A percentile compares a stretch with the other conserved stretches of the same genome.
These are phyloP conservation scores for Tetragonula carbonaria DNA, from an alignment of 2,888 invertebrate species.

Conservation along the genomic window DNA sequence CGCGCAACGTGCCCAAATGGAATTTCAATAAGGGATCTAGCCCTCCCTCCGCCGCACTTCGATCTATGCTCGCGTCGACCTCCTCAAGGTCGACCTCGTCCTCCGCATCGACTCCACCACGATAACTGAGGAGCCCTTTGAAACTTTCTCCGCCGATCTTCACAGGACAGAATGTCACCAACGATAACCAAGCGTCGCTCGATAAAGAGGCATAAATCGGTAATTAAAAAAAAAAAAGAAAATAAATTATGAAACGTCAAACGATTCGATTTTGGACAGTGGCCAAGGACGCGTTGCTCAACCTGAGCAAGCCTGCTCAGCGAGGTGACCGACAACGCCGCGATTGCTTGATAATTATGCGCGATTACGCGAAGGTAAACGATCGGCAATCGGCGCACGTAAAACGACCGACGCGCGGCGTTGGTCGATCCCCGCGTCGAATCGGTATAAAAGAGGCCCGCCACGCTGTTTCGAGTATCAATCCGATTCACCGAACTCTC, in stretches of 20 bases:
- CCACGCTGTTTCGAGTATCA: conserved; percentile 72
- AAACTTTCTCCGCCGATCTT: not conserved
- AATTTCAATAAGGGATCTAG: conserved; percentile 62
- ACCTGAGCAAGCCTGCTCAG: conserved; percentile 50
- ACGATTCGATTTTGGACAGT: conserved; percentile 74
- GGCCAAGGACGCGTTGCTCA: conserved; percentile 79
- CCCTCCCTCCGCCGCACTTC: not conserved
- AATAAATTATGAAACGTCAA: conserved; percentile 26
- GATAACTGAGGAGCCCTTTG: no score
- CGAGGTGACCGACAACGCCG: conserved; percentile 47
- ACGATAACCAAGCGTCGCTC: no score
- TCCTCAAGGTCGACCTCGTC: conserved; percentile 23
- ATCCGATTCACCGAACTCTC: conserved; percentile 70
- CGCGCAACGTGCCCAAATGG: conserved; percentile 54
- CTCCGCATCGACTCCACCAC: not conserved
- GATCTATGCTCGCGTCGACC: conserved; percentile 6
- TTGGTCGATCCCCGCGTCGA: conserved; percentile 46
- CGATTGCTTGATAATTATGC: conserved; percentile 66
- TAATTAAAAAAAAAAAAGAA: no score
- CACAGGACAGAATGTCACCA: not conserved
- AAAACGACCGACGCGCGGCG: conserved; percentile 29
- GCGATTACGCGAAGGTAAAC: conserved; percentile 66
- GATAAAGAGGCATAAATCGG: not conserved
- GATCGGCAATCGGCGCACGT: conserved; percentile 72
- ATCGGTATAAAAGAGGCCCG: conserved; percentile 76